Percentiles rank a stretch among this genome's conserved stretches.
Evolutionary conservation across 2,113 vertebrate genomes (phyloP).

Genomic region (Plectropomus leopardus): DNA sequence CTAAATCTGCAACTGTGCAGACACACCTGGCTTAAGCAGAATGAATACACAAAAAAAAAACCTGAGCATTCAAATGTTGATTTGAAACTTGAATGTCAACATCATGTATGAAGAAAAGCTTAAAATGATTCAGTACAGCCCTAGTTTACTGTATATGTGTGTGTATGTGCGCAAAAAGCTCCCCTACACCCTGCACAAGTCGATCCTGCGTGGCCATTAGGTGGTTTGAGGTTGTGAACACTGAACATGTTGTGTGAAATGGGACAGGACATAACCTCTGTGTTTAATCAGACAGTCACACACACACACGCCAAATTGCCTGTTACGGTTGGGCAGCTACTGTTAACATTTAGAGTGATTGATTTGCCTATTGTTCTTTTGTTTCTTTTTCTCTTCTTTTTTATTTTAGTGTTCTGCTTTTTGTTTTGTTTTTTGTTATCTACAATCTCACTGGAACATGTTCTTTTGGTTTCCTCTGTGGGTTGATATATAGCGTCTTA

Average conservation of each 20-base stretch:
- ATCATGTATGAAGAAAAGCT: too few relatives aligned
- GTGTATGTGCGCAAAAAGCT: too few relatives aligned
- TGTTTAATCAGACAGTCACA: constrained; percentile 39
- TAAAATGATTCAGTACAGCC: too few relatives aligned
- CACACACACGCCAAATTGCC: constrained; percentile 13
- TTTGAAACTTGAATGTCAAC: too few relatives aligned
- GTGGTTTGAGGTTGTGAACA: constrained; percentile 26
- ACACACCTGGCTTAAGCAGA: too few relatives aligned
- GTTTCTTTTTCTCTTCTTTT: constrained; percentile 7
- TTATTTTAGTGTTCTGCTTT: constrained; percentile 4
- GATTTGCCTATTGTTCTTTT: constrained; percentile 10
- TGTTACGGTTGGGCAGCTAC: not conserved
- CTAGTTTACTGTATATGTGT: too few relatives aligned
- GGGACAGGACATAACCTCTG: constrained; percentile 36
- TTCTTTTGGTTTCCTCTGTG: constrained; percentile 22
- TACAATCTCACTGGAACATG: constrained; percentile 25
- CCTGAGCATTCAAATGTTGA: too few relatives aligned
- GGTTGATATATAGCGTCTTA: constrained; percentile 56
- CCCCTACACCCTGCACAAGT: too few relatives aligned
- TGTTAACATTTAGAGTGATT: constrained; percentile 38
- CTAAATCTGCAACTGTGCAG: too few relatives aligned
- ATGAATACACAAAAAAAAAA: too few relatives aligned
- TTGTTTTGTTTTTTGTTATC: constrained; percentile 38
- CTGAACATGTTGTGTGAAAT: constrained; percentile 19
- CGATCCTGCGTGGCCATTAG: not conserved